Evolutionary conservation across 2,113 vertebrate species (phyloP).

Genomic region (Porphyrio hochstetteri): DNA sequence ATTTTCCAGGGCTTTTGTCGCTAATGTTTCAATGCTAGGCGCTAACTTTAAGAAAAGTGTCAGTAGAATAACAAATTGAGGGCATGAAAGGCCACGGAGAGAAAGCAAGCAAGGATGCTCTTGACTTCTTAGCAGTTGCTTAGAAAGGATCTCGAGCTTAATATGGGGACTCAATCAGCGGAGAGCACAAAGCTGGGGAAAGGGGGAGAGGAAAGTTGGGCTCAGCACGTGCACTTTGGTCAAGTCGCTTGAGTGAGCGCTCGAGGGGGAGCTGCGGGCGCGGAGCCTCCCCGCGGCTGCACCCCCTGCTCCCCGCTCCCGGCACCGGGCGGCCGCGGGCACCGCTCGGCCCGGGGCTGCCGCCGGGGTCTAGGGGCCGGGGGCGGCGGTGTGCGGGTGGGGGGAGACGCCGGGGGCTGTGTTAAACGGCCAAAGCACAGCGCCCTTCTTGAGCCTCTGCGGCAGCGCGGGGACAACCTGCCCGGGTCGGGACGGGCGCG

Average conservation of each 20-base stretch:
- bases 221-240: conserved; percentile 58
- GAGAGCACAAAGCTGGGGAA: conserved; percentile 60
- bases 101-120: conserved; percentile 74
- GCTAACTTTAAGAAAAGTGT: conserved; percentile 71
- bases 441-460: not conserved
- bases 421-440: not conserved
- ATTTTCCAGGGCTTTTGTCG: conserved; percentile 72
- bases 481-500: not conserved
- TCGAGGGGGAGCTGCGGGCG: not conserved
- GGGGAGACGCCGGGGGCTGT: not conserved
- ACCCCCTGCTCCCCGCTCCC: not conserved
- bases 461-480: not conserved
- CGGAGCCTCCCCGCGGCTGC: not conserved
- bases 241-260: conserved; percentile 27
- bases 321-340: not conserved
- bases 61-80: conserved; percentile 72
- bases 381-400: no score
- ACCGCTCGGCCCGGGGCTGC: not conserved
- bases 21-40: conserved; percentile 59
- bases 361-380: no score
- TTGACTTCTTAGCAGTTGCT: conserved; percentile 79
- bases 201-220: conserved; percentile 20
- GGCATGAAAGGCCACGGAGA: conserved; percentile 73
- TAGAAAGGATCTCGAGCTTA: conserved; percentile 71
- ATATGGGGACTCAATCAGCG: conserved; percentile 50